These are phyloP conservation scores for Antechinus flavipes DNA, from an alignment of 2,113 vertebrate genomes.

Conservation along the genomic window DNA sequence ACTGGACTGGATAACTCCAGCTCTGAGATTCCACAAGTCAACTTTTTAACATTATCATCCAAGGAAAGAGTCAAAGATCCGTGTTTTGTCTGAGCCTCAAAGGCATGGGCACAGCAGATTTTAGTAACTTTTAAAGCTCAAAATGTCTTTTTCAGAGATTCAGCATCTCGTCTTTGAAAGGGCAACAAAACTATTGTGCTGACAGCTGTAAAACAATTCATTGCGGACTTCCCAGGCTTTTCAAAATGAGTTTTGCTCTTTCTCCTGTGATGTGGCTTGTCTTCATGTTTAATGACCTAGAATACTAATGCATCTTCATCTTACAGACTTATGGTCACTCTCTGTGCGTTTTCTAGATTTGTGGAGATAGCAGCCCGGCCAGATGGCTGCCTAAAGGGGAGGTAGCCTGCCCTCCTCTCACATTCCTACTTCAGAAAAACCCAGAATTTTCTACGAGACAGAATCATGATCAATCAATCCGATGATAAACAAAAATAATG, in stretches of 20 bases:
- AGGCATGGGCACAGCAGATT: neutral
- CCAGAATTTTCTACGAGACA: neutral
- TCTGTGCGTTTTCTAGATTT: neutral
- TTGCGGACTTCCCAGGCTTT: neutral
- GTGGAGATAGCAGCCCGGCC: neutral
- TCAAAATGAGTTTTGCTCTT: neutral
- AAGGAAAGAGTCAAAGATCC: neutral
- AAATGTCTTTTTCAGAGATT: neutral
- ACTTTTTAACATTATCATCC: neutral
- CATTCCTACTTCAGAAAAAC: neutral
- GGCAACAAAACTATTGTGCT: neutral
- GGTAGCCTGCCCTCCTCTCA: neutral
- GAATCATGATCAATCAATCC: neutral
- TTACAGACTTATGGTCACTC: neutral
- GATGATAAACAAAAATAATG: neutral
- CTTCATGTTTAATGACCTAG: neutral
- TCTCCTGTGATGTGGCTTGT: neutral
- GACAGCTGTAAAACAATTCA: neutral
- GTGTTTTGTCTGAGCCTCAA: neutral
- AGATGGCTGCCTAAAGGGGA: neutral
- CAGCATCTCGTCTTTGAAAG: neutral
- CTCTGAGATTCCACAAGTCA: neutral
- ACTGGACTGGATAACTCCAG: neutral
- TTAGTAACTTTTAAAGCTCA: neutral
- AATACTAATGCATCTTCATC: neutral